Percentiles rank a stretch among this genome's conserved stretches.
Evolutionary conservation across 2,888 invertebrate genomes (phyloP).

Genomic region (Blastobasis adustella): DNA sequence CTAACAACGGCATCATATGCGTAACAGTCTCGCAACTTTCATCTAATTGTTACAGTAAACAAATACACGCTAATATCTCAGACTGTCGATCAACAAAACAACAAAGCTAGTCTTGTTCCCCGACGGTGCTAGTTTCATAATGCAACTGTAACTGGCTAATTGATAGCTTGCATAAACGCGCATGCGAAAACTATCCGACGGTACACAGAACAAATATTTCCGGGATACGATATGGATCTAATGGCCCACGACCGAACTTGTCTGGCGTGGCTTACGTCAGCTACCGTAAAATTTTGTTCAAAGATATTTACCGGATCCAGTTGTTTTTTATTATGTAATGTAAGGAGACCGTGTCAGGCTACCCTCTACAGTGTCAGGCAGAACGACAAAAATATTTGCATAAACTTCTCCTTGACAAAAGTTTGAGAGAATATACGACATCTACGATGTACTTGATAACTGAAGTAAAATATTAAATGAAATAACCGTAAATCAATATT

Average conservation of each 20-base stretch:
- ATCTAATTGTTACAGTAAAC: conserved; percentile 31
- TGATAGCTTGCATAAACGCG: conserved; percentile 65
- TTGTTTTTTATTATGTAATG: no score
- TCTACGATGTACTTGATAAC: no score
- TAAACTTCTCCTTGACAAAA: no score
- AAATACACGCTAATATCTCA: conserved; percentile 33
- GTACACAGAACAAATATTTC: conserved; percentile 46
- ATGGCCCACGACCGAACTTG: conserved; percentile 16
- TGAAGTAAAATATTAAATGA: no score
- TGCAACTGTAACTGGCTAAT: conserved; percentile 60
- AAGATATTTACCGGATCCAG: no score
- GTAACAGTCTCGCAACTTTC: conserved; percentile 18
- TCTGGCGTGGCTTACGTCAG: conserved; percentile 21
- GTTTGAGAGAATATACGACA: no score
- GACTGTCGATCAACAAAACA: conserved; percentile 32
- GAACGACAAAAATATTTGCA: no score
- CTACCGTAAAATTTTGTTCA: conserved; percentile 3
- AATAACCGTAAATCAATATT: no score
- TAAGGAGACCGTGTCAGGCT: no score
- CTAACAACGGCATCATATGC: not conserved
- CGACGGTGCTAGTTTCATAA: conserved; percentile 47
- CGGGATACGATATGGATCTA: conserved; percentile 45
- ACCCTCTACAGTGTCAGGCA: no score
- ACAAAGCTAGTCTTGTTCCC: conserved; percentile 38
- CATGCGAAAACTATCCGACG: conserved; percentile 24